Evolutionary conservation across 2,797 vertebrate genomes (phyloP), one percentile per base, ranked within the genome.

Genomic region (Tragelaphus eurycerus): DNA sequence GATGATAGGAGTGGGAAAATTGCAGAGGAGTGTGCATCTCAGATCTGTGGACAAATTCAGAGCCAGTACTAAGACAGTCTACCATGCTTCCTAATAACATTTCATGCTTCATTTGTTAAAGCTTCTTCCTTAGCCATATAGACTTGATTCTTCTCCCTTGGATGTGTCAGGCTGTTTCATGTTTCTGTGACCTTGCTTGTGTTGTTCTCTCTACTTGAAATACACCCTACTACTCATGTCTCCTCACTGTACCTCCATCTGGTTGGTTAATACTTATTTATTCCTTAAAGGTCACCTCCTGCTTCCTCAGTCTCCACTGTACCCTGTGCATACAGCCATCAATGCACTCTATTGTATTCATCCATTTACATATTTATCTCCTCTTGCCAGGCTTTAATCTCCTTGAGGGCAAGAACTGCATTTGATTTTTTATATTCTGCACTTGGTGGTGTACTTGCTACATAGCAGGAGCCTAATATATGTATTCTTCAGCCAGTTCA

Each of bases 91-190:
- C 25, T 94, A 74, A 25, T 43, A 74, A 43, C 23, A 86, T 71
- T 90, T 88, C 13, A 83, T 83, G 17, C 81, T 50, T 94, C 27
- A 62, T 29, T 94, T 95, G 19, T 83, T 90, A 67, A 97, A 79
- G 43, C 10, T 60, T 96, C 16, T 62, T 89, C 34, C 86, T 94
- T 92, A 79, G 7, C 23, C 34, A 48, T 79, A 48, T 48, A 60
- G 19, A 76, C 90, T 85, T 90, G 16, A 5, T 81, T 95, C 54
- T 29, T 85, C 52, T 87, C 78, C 34, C 29, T 15, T 50, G 90
- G 38, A 92, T 25, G 38, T 79, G 7, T 78, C 57, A 86, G 13
- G 46, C 11, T 92, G 23, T 84, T 94, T 90, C 23, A 62, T 90
- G 4, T 88, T 92, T 83, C 19, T 59, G 15, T 94, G 60, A 43